A percentile compares a stretch with the other conserved stretches of the same genome.
Evolutionary conservation across 2,113 vertebrate species (phyloP).

Genomic region (Diphyllodes magnificus): DNA sequence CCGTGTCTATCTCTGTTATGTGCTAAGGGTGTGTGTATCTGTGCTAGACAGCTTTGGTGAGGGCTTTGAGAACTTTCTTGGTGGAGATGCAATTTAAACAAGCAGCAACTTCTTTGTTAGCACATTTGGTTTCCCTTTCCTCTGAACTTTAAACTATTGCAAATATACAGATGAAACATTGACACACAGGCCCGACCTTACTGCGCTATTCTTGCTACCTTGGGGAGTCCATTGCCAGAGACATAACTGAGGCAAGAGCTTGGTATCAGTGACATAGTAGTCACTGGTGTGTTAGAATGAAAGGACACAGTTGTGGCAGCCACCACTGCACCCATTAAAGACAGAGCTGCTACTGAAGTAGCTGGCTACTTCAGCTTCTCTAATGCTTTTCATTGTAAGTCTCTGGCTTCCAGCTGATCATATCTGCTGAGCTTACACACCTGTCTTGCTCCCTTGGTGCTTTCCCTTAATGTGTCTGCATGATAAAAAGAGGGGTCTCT

Average conservation of each 20-base stretch:
- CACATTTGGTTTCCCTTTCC: neutral
- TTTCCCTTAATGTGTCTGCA: neutral
- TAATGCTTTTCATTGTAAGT: neutral
- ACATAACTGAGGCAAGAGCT: neutral
- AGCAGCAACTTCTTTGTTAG: neutral
- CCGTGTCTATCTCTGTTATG: neutral
- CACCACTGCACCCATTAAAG: neutral
- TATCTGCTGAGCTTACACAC: neutral
- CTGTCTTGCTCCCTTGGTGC: neutral
- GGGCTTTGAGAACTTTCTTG: neutral
- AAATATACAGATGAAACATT: neutral
- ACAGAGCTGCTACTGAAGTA: neutral
- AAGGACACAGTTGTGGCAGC: neutral
- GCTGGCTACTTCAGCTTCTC: neutral
- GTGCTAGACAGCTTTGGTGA: neutral
- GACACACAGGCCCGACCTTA: neutral
- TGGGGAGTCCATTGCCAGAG: neutral
- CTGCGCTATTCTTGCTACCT: accelerated
- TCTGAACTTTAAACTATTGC: neutral
- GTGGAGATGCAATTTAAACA: neutral
- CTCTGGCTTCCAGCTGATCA: neutral
- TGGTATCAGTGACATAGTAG: neutral
- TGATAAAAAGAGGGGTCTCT: neutral
- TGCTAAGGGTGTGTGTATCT: neutral
- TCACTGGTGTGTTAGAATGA: neutral